A percentile compares a stretch with the other conserved stretches of the same genome.
These are phyloP conservation scores for Tadarida brasiliensis DNA, from an alignment of 2,797 vertebrate species.

Conservation along the genomic window DNA sequence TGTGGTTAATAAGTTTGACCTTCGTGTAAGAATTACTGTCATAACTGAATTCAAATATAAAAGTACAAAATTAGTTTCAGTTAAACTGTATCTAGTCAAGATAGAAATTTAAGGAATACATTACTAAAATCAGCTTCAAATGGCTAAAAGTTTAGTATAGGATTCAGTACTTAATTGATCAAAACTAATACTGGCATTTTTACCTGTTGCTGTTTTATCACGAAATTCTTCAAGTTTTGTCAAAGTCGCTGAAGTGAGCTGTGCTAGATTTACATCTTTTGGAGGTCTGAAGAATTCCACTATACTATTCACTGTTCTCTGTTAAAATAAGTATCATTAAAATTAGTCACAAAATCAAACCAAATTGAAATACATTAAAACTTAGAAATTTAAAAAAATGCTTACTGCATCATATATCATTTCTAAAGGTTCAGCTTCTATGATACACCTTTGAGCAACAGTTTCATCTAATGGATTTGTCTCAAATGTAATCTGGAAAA, in stretches of 20 bases:
- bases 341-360: not conserved
- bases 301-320: constrained; percentile 97
- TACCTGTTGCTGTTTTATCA: constrained; percentile 97
- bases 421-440: constrained; percentile 97
- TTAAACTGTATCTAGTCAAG: constrained; percentile 5
- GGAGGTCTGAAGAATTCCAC: constrained; percentile 96
- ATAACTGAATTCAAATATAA: constrained; percentile 2
- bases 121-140: constrained; percentile 17
- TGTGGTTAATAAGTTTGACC: not conserved
- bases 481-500: constrained; percentile 95
- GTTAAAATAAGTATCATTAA: constrained; percentile 77
- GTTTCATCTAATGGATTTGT: constrained; percentile 95
- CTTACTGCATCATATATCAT: constrained; percentile 98
- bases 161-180: not conserved
- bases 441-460: constrained; percentile 93
- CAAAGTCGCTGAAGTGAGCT: constrained; percentile 96
- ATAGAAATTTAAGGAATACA: constrained; percentile 36
- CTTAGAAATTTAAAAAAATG: constrained; percentile 67
- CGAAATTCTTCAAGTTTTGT: constrained; percentile 99
- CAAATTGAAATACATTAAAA: constrained; percentile 60
- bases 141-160: not conserved
- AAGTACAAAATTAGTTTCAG: constrained; percentile 33
- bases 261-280: constrained; percentile 94
- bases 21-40: constrained; percentile 20
- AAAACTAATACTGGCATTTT: constrained; percentile 76